Evolutionary conservation across 2,888 invertebrate species (phyloP).

Genomic region (Heteromyza rotundicornis): DNA sequence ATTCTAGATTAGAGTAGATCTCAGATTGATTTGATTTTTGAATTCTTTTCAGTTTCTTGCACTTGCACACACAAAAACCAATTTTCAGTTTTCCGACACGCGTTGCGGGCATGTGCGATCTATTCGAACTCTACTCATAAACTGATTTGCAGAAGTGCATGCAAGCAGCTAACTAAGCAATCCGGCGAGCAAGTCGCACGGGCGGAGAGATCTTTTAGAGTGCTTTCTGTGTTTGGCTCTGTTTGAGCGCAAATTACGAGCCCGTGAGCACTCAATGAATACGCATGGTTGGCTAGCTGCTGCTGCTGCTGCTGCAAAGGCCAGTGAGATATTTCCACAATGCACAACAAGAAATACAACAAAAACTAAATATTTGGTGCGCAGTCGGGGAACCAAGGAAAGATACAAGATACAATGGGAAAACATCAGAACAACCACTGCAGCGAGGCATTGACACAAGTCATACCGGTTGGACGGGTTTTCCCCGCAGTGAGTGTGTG

Average conservation of each 20-base stretch:
- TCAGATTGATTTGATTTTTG: too few relatives aligned
- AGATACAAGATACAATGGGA: neutral
- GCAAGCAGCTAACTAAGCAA: conserved; percentile 34
- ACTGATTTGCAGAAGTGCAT: conserved; percentile 50
- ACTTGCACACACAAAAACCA: conserved; percentile 18
- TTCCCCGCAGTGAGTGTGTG: conserved; percentile 28
- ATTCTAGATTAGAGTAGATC: conserved; percentile 26
- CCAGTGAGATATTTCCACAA: neutral
- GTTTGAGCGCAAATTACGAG: conserved; percentile 34
- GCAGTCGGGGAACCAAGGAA: conserved; percentile 32
- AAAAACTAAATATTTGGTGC: neutral
- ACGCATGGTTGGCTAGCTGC: conserved; percentile 38
- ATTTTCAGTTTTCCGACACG: conserved; percentile 32
- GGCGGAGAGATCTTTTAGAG: conserved; percentile 12
- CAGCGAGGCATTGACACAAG: conserved; percentile 56
- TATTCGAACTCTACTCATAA: conserved; percentile 58
- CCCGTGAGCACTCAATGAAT: conserved; percentile 49
- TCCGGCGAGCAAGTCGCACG: conserved; percentile 41
- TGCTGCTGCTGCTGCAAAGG: neutral
- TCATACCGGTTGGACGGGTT: conserved; percentile 56
- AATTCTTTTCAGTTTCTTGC: conserved; percentile 17
- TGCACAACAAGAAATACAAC: conserved; percentile 27
- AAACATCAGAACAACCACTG: conserved; percentile 41
- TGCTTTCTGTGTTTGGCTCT: conserved; percentile 18
- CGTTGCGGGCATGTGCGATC: conserved; percentile 46